Evolutionary conservation across 2,888 invertebrate genomes (phyloP), one percentile per base, ranked within the genome.

Genomic region (Harmothoe impar): DNA sequence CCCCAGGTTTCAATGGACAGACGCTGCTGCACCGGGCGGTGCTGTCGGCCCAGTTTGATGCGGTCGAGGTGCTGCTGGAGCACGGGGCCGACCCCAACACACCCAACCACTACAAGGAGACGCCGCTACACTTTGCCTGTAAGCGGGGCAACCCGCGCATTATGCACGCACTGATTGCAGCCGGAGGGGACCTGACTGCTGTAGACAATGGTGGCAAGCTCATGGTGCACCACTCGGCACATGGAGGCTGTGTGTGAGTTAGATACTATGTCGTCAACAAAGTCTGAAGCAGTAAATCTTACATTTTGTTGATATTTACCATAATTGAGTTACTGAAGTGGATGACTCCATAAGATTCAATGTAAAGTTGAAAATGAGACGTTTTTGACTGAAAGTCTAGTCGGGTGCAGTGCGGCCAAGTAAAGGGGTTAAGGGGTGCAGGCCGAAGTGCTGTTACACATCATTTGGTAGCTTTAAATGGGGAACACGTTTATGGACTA

Each of bases 171-270:
- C 90, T 95, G 78, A 72, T 94, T 29, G 92, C 94, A 72, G 92
- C 92, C 89, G 95, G 94, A 33, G 95, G 94, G 12, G 93, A 94
- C 89, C 35, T 94, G 15, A 92, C 91, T 62, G 92, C 92, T 5
- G 91, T 91, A 20, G 95, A 95, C 92, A 94, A 93, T 51, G 91
- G 91, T 29, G 95, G 95, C 12, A 93, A 93, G 54, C 92, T 93
- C 12, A 93, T 93, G 25, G 90, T 94, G 43, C 95, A 95, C 89
- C 94, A 95, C 93, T 94, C 95, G 43, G 94, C 95, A 12, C 94
- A 94, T 77, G 94, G 94, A 33, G 95, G 95, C 29, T 94, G 93
- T 93, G 95, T 95, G 95, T 95, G 93, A 92, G 95, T 94, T 23
- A n/a, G 35, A 12, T n/a, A n/a, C n/a, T n/a, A n/a, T n/a, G n/a